Evolutionary conservation across 1,140 invertebrate species (phyloP), one percentile per base, ranked within the genome.

Genomic region (Euwallacea fornicatus): DNA sequence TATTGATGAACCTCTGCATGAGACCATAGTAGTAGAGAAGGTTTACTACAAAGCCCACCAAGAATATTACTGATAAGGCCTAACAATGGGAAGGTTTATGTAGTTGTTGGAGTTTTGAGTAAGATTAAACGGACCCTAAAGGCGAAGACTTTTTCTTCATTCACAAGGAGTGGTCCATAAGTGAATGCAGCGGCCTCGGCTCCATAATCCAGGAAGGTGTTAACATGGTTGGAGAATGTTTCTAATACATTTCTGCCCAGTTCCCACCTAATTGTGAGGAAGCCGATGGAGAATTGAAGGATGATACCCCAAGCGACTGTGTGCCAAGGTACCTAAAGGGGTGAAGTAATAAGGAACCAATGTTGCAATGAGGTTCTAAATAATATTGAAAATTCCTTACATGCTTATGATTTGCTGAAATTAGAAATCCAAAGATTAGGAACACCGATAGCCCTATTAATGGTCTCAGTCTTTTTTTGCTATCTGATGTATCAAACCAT

Each of bases 41-140:
- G 76, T 93, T 91, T 10, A 96, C 90, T 69, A 93, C 83, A 80
- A 96, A 94, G 77, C 92, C 92, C 78, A 97, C 92, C 85, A 96
- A 97, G 83, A 94, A 94, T 59, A 97, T 94, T 0, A 95, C 92
- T 0, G 93, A 89, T 13, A 96, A 81, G 0, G 89, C 86, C 92
- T 94, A 80, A 55, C 85, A 64, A 64, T 64, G 15, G 42, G n/a
- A 42, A 2, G 16, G 11, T 50, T 50, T 33, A 33, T 33, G 21
- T 50, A 6, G 9, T 50, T 50, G 9, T 50, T 10, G 46, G 7
- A 6, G 2, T 13, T 50, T 50, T 10, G 46, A 50, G 46, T 50
- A 10, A 6, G 13, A 2, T 50, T 13, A 50, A 15, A 56, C 54
- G 85, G 81, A 94, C 94, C 75, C 89, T 85, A 81, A 97, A 96